A percentile compares a stretch with the other conserved stretches of the same genome.
phyloP scores from a whole-genome alignment of 2,113 vertebrate species.

The Crotophaga sulcirostris region DNA sequence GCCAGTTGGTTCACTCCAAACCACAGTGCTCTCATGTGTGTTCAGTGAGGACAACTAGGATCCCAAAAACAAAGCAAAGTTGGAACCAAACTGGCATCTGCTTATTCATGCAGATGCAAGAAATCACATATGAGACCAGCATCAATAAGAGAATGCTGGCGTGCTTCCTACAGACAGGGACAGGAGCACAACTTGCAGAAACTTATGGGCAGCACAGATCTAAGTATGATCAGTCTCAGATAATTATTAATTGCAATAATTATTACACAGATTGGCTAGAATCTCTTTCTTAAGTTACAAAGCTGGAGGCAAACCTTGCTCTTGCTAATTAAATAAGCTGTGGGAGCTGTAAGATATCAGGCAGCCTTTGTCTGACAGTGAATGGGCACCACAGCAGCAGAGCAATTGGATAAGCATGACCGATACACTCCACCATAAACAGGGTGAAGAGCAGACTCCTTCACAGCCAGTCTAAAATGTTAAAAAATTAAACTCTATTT shows the following conservation, averaged over 20 bases:
- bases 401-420: fast-evolving
- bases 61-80: neutral
- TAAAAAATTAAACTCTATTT: neutral
- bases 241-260: neutral
- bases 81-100: neutral
- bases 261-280: neutral
- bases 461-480: neutral
- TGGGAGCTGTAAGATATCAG: neutral
- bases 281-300: neutral
- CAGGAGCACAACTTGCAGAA: neutral
- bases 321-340: neutral
- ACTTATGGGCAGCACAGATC: neutral
- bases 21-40: neutral
- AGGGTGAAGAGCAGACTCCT: neutral
- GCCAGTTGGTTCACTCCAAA: neutral
- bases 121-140: neutral
- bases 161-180: neutral
- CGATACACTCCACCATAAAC: neutral
- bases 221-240: neutral
- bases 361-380: neutral
- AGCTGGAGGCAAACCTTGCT: neutral
- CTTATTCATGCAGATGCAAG: neutral
- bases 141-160: neutral
- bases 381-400: neutral
- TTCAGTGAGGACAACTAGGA: neutral